These are phyloP conservation scores for Heterodera carotae DNA, from an alignment of 1,140 invertebrate species.

Conservation along the genomic window DNA sequence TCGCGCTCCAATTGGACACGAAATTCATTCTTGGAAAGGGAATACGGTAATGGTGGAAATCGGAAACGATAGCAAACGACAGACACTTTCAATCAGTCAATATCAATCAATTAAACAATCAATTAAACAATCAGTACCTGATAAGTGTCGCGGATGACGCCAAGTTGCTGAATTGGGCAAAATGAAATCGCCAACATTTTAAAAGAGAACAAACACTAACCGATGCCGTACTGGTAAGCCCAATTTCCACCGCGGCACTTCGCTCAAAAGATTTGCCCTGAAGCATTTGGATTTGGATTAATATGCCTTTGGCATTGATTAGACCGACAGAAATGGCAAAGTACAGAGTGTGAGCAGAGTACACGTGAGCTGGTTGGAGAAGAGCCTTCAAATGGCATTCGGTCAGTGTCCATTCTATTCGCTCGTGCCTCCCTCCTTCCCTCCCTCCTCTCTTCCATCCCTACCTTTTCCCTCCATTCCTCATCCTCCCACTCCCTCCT, in stretches of 20 bases:
- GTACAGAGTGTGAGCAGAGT: slow-evolving; percentile 47
- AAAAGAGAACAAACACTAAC: slow-evolving; percentile 24
- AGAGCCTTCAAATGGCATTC: slow-evolving; percentile 10
- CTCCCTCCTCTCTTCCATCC: no score
- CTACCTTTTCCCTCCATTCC: no score
- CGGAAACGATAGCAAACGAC: not conserved
- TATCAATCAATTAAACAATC: no score
- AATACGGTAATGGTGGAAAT: not conserved
- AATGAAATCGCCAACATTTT: not conserved
- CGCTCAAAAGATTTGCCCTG: slow-evolving; percentile 36
- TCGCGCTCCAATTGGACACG: slow-evolving; percentile 46
- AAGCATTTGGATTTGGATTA: not conserved
- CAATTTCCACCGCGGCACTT: slow-evolving; percentile 49
- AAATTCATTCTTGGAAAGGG: slow-evolving; percentile 36
- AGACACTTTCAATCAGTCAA: no score
- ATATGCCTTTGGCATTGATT: no score
- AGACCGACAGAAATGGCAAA: slow-evolving; percentile 41
- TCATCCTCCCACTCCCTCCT: no score
- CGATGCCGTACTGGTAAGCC: slow-evolving; percentile 41
- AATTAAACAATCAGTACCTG: no score
- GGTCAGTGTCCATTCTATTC: no score
- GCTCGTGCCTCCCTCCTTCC: no score
- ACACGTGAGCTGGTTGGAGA: slow-evolving; percentile 48
- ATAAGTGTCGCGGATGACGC: slow-evolving; percentile 55
- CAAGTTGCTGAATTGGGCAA: slow-evolving; percentile 47